These are phyloP conservation scores for Pachycephus smyrnensis DNA, from an alignment of 2,888 invertebrate species.

Conservation along the genomic window DNA sequence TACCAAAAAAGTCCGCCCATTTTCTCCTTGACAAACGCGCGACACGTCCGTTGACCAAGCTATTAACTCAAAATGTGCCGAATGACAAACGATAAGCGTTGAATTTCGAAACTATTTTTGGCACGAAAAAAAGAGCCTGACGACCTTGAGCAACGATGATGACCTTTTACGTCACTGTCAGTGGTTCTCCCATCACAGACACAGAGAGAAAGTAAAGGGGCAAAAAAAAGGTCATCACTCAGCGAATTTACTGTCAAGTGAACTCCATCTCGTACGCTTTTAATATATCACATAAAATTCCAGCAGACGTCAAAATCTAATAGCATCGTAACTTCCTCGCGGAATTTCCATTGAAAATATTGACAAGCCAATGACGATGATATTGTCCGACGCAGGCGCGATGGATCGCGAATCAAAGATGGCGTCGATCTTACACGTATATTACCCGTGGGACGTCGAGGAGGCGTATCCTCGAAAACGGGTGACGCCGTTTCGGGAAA, in stretches of 20 bases:
- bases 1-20: not conserved
- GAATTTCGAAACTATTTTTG: conserved; percentile 35
- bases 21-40: not conserved
- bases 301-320: not conserved
- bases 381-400: not conserved
- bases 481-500: not conserved
- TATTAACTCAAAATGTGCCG: not conserved
- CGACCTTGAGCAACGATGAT: conserved; percentile 37
- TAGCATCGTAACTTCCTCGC: not conserved
- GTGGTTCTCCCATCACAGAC: conserved; percentile 25
- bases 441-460: not conserved
- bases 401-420: not conserved
- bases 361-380: not conserved
- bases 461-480: not conserved
- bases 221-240: not conserved
- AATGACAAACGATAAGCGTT: conserved; percentile 4
- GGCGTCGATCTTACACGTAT: not conserved
- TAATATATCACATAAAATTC: not conserved
- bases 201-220: conserved; percentile 2
- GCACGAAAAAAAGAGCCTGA: conserved; percentile 27
- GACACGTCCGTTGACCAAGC: not conserved
- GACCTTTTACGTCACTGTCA: conserved; percentile 30
- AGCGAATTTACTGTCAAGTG: not conserved
- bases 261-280: not conserved
- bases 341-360: not conserved